phyloP scores from a whole-genome alignment of 2,888 invertebrate species.

The Aproaerema taeniolella region DNA sequence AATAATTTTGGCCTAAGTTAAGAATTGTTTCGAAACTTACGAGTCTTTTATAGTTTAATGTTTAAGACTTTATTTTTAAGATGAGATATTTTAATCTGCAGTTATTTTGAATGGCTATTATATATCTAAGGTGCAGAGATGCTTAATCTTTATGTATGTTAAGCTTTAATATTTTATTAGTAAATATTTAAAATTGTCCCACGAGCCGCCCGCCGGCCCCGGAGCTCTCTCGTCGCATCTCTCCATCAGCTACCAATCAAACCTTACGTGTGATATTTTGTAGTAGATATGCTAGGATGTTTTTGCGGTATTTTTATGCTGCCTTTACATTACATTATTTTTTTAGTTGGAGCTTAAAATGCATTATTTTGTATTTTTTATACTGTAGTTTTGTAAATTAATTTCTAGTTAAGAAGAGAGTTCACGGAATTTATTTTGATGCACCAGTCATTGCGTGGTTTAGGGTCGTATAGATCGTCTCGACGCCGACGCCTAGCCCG shows the following conservation, averaged over 20 bases:
- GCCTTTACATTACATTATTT: conserved; percentile 48
- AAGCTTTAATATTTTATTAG: conserved; percentile 79
- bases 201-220: conserved; percentile 35
- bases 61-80: conserved; percentile 75
- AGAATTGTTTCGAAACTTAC: conserved; percentile 53
- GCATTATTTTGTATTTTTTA: conserved; percentile 69
- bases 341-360: conserved; percentile 48
- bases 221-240: conserved; percentile 19
- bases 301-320: conserved; percentile 57
- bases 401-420: conserved; percentile 58
- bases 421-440: conserved; percentile 40
- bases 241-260: conserved; percentile 38
- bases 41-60: conserved; percentile 69
- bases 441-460: conserved; percentile 47
- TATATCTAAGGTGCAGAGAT: conserved; percentile 73
- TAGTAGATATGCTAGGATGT: conserved; percentile 59
- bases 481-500: too few relatives aligned
- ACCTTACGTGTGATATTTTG: conserved; percentile 70
- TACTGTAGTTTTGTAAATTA: conserved; percentile 69
- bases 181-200: conserved; percentile 73
- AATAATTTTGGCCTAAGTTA: conserved; percentile 70
- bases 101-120: conserved; percentile 77
- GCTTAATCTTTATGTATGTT: conserved; percentile 78
- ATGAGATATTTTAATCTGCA: conserved; percentile 77
- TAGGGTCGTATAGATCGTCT: too few relatives aligned